Evolutionary conservation across 2,113 vertebrate genomes (phyloP), one percentile per base, ranked within the genome.

Genomic region (Todiramphus saurophagus): DNA sequence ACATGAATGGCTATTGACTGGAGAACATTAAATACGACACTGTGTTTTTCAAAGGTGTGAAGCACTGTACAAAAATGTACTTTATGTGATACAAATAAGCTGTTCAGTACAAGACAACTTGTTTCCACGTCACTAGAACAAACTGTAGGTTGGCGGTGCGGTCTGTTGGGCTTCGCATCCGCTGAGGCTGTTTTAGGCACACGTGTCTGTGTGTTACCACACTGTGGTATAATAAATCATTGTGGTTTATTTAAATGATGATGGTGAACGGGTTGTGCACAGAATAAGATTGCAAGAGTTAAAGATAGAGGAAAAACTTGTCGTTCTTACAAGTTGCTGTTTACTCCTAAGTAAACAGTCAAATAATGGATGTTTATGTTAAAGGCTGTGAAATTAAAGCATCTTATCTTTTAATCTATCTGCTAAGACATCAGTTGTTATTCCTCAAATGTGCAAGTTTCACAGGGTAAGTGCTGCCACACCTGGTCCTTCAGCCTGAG

Each of bases 91-190:
- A 72, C 33, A 81, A 87, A 78, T 84, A 91, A 95, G 83, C 62
- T 93, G 27, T 82, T 92, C 64, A 43, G 60, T 70, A 11, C 25
- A 74, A 76, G 82, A 91, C 27, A 53, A 64, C 51, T 33, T 82
- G 83, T 97, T 97, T 82, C 96, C 86, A 10, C 53, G 50, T 90
- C 91, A 43, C 94, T 90, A 59, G 10, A 78, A 62, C 83, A 64
- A 80, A 44, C 50, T 77, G 94, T 43, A 60, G 70, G 66, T 7
- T 4, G 51, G 89, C 94, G 78, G 77, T 10, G 35, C 2, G 16
- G 69, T 33, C 89, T 59, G 69, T 9, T 50, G 33, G 94, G 79
- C 89, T 94, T 91, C 80, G 43, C 44, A 31, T 43, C 58, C 53
- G 7, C 15, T 1, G 64, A 72, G 88, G 59, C 58, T 1, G 0